phyloP scores from a whole-genome alignment of 2,797 vertebrate genomes.

The Helarctos malayanus region DNA sequence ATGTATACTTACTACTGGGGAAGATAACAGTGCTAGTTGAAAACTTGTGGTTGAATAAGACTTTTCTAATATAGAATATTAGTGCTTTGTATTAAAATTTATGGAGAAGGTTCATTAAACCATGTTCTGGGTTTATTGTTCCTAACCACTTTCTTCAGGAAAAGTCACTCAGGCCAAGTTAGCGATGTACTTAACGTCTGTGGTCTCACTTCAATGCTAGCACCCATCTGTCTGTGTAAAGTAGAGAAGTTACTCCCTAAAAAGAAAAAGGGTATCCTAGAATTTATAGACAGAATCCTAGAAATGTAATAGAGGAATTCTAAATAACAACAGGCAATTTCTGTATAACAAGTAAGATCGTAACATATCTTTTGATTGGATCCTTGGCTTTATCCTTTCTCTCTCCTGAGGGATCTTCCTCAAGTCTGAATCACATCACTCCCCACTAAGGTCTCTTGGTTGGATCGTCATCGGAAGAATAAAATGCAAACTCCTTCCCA shows the following conservation, averaged over 20 bases:
- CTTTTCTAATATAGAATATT: neutral
- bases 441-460: neutral
- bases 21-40: neutral
- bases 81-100: neutral
- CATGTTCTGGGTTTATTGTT: neutral
- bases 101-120: neutral
- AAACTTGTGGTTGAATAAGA: neutral
- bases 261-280: neutral
- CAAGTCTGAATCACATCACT: neutral
- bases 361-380: neutral
- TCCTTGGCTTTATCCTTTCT: neutral
- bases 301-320: neutral
- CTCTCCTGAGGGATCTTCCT: neutral
- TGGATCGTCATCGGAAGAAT: neutral
- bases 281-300: neutral
- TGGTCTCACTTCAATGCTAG: neutral
- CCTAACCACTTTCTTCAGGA: neutral
- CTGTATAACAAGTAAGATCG: neutral
- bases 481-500: neutral
- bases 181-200: neutral
- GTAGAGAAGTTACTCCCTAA: neutral
- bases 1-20: neutral
- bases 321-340: neutral
- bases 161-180: neutral
- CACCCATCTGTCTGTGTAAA: neutral